These are phyloP conservation scores for Phrixothrix hirtus DNA, from an alignment of 2,888 invertebrate species.

Conservation along the genomic window DNA sequence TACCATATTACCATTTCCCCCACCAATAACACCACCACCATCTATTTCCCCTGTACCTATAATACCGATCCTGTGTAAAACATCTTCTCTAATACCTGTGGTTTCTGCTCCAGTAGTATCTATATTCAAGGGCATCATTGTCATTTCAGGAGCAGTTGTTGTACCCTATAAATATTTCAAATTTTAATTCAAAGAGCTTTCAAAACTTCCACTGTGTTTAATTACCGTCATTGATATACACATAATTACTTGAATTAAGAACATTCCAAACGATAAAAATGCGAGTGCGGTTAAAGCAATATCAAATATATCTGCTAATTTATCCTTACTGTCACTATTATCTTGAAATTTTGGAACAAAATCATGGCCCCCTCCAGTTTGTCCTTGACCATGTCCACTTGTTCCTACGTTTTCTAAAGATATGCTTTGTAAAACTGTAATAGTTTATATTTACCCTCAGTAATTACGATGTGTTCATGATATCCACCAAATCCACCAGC, in stretches of 20 bases:
- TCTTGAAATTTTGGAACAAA: conserved; percentile 50
- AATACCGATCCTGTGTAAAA: too few species aligned
- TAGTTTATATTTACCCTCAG: not conserved
- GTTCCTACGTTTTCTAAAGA: too few species aligned
- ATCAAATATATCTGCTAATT: conserved; percentile 75
- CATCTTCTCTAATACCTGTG: conserved; percentile 33
- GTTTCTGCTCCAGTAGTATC: conserved; percentile 41
- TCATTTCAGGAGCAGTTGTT: conserved; percentile 45
- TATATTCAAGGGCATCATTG: conserved; percentile 57
- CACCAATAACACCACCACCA: conserved; percentile 24
- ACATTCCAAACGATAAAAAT: conserved; percentile 79
- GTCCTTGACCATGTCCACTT: too few species aligned
- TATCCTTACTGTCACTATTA: conserved; percentile 55
- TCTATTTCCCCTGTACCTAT: conserved; percentile 20
- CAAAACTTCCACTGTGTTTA: too few species aligned
- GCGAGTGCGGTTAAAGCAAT: conserved; percentile 81
- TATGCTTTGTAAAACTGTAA: too few species aligned
- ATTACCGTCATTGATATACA: conserved; percentile 63
- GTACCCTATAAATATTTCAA: conserved; percentile 14
- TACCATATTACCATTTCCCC: too few species aligned
- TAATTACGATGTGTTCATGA: not conserved
- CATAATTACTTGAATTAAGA: conserved; percentile 77
- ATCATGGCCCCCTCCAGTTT: conserved; percentile 37
- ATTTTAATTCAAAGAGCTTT: too few species aligned
- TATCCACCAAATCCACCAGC: conserved; percentile 18